Evolutionary conservation across 2,797 vertebrate species (phyloP).

Genomic region (Botia almorhae): DNA sequence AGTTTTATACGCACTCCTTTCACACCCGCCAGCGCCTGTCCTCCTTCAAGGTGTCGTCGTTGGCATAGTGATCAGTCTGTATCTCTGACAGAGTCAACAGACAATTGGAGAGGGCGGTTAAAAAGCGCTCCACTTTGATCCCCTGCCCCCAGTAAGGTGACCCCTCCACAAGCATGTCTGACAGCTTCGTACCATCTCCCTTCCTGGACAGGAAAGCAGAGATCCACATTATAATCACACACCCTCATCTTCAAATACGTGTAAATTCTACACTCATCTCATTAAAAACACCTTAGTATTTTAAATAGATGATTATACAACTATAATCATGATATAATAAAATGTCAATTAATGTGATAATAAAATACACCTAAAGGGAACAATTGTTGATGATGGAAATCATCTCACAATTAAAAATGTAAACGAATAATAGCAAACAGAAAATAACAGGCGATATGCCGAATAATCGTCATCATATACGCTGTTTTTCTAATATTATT

Average conservation of each 20-base stretch:
- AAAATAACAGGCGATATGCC: background rate
- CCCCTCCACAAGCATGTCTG: slow-evolving; percentile 22
- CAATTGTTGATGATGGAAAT: background rate
- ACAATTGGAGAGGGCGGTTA: slow-evolving; percentile 5
- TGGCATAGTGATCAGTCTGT: background rate
- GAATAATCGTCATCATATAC: slow-evolving; percentile 12
- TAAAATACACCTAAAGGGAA: too few species aligned
- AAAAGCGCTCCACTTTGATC: slow-evolving; percentile 49
- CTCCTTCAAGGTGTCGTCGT: slow-evolving; percentile 35
- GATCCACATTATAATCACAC: slow-evolving; percentile 25
- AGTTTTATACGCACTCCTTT: slow-evolving; percentile 53
- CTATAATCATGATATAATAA: background rate
- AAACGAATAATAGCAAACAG: background rate
- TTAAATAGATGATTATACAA: too few species aligned
- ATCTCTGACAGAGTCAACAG: background rate
- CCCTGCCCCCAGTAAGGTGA: slow-evolving; percentile 8
- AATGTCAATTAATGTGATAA: too few species aligned
- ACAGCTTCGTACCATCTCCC: slow-evolving; percentile 37
- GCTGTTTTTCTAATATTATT: slow-evolving; percentile 50
- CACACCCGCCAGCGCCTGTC: slow-evolving; percentile 27
- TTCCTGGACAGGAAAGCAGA: slow-evolving; percentile 36
- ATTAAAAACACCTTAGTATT: too few species aligned
- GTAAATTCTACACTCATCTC: too few species aligned
- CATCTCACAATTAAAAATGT: background rate
- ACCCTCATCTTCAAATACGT: too few species aligned